Percentiles rank a stretch among this genome's conserved stretches.
Conservation (phyloP, 1,140 invertebrate species). For the Oncopodura yosiiana region DNA sequence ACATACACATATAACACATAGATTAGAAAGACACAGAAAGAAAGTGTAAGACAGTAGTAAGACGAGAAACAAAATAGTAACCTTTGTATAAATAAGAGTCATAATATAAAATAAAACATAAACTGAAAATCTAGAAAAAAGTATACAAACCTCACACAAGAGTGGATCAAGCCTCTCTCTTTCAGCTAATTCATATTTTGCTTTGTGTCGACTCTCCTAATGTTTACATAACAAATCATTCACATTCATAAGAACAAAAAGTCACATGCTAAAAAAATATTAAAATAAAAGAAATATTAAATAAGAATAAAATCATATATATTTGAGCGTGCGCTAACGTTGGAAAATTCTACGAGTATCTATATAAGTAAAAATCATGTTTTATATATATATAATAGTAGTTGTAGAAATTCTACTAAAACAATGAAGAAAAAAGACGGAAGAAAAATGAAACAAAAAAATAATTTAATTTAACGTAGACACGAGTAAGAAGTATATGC, state of each 20-base stretch:
- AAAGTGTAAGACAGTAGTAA: not conserved
- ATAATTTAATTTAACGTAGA: too few relatives aligned
- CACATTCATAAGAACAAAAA: too few relatives aligned
- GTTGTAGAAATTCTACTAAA: too few relatives aligned
- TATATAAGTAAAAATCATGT: not conserved
- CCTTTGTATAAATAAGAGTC: not conserved
- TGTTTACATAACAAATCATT: too few relatives aligned
- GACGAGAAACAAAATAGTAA: too few relatives aligned
- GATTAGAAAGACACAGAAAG: too few relatives aligned
- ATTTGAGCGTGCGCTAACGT: too few relatives aligned
- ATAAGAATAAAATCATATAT: conserved; percentile 8
- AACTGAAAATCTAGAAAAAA: conserved; percentile 27
- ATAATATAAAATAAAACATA: conserved; percentile 13
- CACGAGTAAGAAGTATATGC: too few relatives aligned
- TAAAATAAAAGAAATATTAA: conserved; percentile 8
- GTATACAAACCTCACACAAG: conserved; percentile 33
- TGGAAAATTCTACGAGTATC: not conserved
- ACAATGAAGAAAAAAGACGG: too few relatives aligned
- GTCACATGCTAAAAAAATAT: not conserved
- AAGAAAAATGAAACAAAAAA: too few relatives aligned
- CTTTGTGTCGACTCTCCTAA: conserved; percentile 35
- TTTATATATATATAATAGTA: too few relatives aligned
- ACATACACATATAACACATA: too few relatives aligned
- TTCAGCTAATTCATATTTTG: conserved; percentile 36
- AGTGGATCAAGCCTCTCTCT: conserved; percentile 36